phyloP scores from a whole-genome alignment of 2,113 vertebrate genomes.

The Amphiprion percula region DNA sequence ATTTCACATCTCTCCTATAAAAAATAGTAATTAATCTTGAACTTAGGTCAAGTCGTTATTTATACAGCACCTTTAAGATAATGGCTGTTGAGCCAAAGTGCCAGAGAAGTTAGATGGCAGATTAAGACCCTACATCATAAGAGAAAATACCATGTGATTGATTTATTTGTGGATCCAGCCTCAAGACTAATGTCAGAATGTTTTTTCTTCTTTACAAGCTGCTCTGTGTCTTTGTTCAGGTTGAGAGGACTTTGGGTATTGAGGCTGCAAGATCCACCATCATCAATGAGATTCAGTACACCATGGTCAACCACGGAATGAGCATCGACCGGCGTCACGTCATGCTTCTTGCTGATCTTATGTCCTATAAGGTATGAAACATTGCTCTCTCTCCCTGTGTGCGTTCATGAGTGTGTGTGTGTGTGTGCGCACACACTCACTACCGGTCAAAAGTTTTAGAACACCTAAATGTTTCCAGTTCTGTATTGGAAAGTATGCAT shows the following conservation, averaged over 20 bases:
- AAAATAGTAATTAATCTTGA: no score
- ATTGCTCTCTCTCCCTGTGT: background rate
- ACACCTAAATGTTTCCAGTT: no score
- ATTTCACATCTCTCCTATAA: no score
- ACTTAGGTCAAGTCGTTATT: no score
- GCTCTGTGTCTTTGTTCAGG: constrained; percentile 76
- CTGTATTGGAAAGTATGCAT: no score
- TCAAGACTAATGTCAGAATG: background rate
- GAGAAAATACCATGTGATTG: background rate
- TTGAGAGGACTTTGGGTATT: constrained; percentile 95
- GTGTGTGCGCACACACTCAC: no score
- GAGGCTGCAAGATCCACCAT: constrained; percentile 98
- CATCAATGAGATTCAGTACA: constrained; percentile 98
- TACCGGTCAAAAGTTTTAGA: no score
- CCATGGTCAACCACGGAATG: constrained; percentile 98
- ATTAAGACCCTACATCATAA: background rate
- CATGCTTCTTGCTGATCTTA: constrained; percentile 96
- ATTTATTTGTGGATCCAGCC: no score
- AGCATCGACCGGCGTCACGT: constrained; percentile 98
- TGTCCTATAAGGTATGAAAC: constrained; percentile 94
- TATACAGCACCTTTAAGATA: no score
- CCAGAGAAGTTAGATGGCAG: no score
- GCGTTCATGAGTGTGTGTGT: no score
- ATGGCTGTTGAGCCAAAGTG: no score
- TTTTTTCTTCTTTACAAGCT: background rate